These are phyloP conservation scores for Hassar affinis DNA, from an alignment of 2,113 vertebrate genomes.

Conservation along the genomic window DNA sequence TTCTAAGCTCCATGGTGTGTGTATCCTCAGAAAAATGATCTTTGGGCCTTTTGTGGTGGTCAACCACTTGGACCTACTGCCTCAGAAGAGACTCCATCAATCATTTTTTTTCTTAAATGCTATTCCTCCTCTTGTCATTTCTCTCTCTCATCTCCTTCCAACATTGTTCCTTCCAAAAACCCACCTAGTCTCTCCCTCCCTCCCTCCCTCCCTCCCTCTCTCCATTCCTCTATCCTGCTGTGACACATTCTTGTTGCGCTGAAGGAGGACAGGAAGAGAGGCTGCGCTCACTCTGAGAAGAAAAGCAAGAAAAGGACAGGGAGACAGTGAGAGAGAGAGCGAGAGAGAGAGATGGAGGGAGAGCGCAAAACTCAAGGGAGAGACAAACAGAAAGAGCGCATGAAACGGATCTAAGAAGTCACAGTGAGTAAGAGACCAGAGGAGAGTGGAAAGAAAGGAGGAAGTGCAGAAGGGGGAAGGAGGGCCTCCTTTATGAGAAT, in stretches of 20 bases:
- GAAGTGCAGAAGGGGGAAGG: conserved; percentile 37
- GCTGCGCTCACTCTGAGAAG: conserved; percentile 26
- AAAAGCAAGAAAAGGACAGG: conserved; percentile 4
- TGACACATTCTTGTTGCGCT: conserved; percentile 55
- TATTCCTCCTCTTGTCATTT: conserved; percentile 39
- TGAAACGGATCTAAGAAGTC: conserved; percentile 11
- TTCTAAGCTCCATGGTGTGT: conserved; percentile 31
- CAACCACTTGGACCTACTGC: conserved; percentile 55
- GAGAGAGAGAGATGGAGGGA: neutral
- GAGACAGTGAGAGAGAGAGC: neutral
- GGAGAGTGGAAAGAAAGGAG: conserved; percentile 47
- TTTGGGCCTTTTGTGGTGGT: conserved; percentile 54
- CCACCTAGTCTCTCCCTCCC: conserved; percentile 40
- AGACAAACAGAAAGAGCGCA: conserved; percentile 16
- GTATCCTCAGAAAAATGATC: conserved; percentile 55
- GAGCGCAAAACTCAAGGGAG: neutral
- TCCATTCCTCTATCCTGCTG: conserved; percentile 55
- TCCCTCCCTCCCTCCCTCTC: conserved; percentile 37
- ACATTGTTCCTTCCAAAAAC: conserved; percentile 41
- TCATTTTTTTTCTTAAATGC: conserved; percentile 58
- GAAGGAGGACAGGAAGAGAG: conserved; percentile 35
- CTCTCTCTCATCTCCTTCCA: conserved; percentile 38
- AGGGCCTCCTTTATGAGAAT: conserved; percentile 65
- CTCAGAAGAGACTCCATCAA: conserved; percentile 42
- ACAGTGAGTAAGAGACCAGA: conserved; percentile 31